Base-by-base conservation (phyloP, 2,797 vertebrate genomes). In the Sternotherus odoratus region DNA sequence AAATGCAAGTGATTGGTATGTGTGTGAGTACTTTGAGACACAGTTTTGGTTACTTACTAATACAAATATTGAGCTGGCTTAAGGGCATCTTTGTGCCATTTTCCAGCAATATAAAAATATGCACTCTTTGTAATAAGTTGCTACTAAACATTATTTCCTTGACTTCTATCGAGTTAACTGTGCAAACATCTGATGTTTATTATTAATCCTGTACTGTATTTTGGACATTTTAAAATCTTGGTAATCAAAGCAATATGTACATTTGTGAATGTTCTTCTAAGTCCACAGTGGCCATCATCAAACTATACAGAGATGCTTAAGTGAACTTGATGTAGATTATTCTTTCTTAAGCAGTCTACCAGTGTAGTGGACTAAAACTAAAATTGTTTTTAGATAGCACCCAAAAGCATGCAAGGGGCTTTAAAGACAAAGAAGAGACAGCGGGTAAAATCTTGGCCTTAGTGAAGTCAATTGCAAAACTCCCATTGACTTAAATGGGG, bases 1-100 rank as follows among this genome's bases (percentile, higher is more conserved):
- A 97, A 97, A 96, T 77, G 94, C 93, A 89, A 97, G 92, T 82
- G 95, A 96, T 97, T 94, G 97, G 93, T 72, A 75, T 26, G 60
- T 87, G 83, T 91, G 83, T 12, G 50, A 94, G 87, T 89, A 83
- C 77, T 95, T 86, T 92, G 90, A 96, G 94, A 94, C 88, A 89
- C 89, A 95, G 84, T 93, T 95, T 95, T 96, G 95, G 93, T 97
- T 96, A 95, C 90, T 97, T 92, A 95, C 94, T 96, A 96, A 97
- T 86, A 95, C 93, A 95, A 97, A 96, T 87, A 92, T 82, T 87
- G 51, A 88, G 86, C 91, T 97, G 94, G 88, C 91, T 93, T 88
- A 89, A 90, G 96, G 95, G 92, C 87, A 94, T 91, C 79, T 95
- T 88, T 92, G 63, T 95, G 93, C 92, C 93, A 90, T 93, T 97